phyloP scores from a whole-genome alignment of 2,797 vertebrate genomes.

The Coranthus polyacanthus region DNA sequence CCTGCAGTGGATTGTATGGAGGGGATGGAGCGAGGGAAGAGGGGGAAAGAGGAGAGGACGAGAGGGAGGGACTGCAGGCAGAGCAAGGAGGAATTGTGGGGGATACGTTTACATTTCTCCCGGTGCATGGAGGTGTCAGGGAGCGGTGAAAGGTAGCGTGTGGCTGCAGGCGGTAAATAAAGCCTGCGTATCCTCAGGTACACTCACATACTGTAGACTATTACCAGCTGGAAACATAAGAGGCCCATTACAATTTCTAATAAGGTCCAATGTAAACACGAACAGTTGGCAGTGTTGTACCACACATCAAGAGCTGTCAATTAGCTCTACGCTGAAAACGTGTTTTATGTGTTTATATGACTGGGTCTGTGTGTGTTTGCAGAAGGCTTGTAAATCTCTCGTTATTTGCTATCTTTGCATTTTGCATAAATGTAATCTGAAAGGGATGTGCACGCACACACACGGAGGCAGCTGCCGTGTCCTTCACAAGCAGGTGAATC shows the following conservation, averaged over 20 bases:
- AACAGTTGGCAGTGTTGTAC: slow-evolving; percentile 65
- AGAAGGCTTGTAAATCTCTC: slow-evolving; percentile 56
- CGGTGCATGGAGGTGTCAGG: slow-evolving; percentile 56
- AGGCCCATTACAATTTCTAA: slow-evolving; percentile 73
- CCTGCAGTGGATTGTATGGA: slow-evolving; percentile 80
- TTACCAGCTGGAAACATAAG: slow-evolving; percentile 56
- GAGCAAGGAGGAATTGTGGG: slow-evolving; percentile 40
- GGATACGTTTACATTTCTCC: slow-evolving; percentile 64
- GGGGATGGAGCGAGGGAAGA: slow-evolving; percentile 55
- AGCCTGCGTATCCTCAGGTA: slow-evolving; percentile 12
- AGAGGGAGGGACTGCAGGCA: slow-evolving; percentile 39
- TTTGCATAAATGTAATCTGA: slow-evolving; percentile 58
- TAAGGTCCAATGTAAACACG: slow-evolving; percentile 69
- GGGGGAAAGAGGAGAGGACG: slow-evolving; percentile 9
- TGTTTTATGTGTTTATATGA: slow-evolving; percentile 59
- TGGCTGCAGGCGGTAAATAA: slow-evolving; percentile 58
- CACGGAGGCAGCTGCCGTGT: slow-evolving; percentile 47
- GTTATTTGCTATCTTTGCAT: slow-evolving; percentile 55
- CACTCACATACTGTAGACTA: slow-evolving; percentile 32
- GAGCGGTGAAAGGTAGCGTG: slow-evolving; percentile 38
- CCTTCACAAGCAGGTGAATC: slow-evolving; percentile 80
- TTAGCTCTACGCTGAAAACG: slow-evolving; percentile 59
- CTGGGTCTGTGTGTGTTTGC: slow-evolving; percentile 25
- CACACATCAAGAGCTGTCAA: slow-evolving; percentile 65
- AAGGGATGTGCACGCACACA: slow-evolving; percentile 12